A percentile compares a stretch with the other conserved stretches of the same genome.
phyloP scores from a whole-genome alignment of 2,888 invertebrate species.

The Dynastes hyllus region DNA sequence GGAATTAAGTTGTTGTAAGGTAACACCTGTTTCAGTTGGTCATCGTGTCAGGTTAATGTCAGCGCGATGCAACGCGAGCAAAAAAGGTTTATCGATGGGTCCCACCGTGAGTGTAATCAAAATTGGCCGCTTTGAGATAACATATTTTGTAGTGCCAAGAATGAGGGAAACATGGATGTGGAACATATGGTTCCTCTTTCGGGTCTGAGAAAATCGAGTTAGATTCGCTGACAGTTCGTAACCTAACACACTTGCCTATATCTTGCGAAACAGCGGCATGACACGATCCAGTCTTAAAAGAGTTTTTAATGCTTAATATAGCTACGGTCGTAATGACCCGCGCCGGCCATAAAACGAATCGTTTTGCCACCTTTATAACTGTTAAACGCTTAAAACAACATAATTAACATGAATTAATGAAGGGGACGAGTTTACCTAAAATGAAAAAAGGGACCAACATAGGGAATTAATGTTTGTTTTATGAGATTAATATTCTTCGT shows the following conservation, averaged over 20 bases:
- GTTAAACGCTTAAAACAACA: background rate
- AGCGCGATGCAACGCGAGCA: background rate
- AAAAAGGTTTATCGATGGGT: constrained; percentile 31
- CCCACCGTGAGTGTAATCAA: background rate
- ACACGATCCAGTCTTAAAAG: no score
- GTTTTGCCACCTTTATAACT: background rate
- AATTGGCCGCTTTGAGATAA: background rate
- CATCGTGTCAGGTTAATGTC: constrained; percentile 47
- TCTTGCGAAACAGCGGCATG: background rate
- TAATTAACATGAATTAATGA: constrained; percentile 16
- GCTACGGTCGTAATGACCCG: background rate
- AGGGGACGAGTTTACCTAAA: constrained; percentile 1
- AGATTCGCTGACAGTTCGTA: background rate
- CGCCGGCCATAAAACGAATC: background rate
- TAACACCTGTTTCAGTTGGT: constrained; percentile 47
- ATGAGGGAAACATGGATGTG: no score
- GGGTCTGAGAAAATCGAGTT: background rate
- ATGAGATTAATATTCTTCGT: no score
- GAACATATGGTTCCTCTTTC: no score
- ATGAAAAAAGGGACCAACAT: no score
- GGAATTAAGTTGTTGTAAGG: constrained; percentile 32
- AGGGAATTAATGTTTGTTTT: no score
- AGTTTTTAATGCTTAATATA: no score
- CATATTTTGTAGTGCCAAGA: no score
- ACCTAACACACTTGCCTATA: constrained; percentile 16